Base-by-base conservation (phyloP, 2,888 invertebrate genomes). In the Mycogona germanica region DNA sequence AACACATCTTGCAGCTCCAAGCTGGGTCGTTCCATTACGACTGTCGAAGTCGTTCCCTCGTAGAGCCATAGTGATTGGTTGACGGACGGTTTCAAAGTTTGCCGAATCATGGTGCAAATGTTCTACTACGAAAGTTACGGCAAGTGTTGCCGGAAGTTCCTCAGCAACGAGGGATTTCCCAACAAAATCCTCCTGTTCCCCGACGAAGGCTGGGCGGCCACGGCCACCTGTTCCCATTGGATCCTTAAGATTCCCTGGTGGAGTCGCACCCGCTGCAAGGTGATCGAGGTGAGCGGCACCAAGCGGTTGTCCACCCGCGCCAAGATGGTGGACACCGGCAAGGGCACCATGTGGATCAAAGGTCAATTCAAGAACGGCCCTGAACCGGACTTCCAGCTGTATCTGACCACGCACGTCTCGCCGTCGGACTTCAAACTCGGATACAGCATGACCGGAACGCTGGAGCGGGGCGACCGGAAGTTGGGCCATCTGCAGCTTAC, bases 361-460 rank as follows among this genome's bases (percentile, higher is more conserved):
- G 87, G 87, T 57, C 81, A 81, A 30, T 84, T 84, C 69, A 82
- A 84, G 66, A 76, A 78, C 66, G 75, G 77, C 30, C 74, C 76
- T 28, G 82, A 83, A 67, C 79, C 81, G 30, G 84, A 85, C 71
- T 85, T 85, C 69, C 75, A 80, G 79, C 73, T 87, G 68, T 81
- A 81, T 71, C 77, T 88, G 66, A 87, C 86, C 57, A 85, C 86
- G 57, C 84, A 86, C 71, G 85, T 88, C 64, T 82, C 84, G 45
- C 80, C 82, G 65, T 81, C 85, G 49, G 87, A 88, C 72, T 87
- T 86, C 75, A 86, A 87, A 72, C 84, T 86, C 81, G 87, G 87
- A 48, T 88, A 87, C 75, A 84, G 84, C 66, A 84, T 88, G 78
- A 87, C 87, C 1, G 87, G 87, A 12, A 84, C 84, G 12, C 74